Percentiles rank a stretch among this genome's conserved stretches.
These are phyloP conservation scores for Dolomedes plantarius DNA, from an alignment of 2,888 invertebrate species.

Conservation along the genomic window DNA sequence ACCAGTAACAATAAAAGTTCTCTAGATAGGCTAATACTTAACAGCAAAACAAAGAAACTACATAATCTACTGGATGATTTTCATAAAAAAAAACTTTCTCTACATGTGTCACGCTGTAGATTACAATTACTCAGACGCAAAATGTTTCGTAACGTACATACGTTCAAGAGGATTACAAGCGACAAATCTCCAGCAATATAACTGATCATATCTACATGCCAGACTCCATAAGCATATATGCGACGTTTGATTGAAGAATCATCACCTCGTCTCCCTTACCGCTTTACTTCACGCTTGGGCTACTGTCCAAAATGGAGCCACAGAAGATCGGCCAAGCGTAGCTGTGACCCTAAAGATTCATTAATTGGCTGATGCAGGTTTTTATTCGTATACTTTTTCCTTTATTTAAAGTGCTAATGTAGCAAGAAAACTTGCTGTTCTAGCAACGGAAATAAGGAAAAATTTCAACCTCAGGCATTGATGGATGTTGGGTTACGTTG, in stretches of 20 bases:
- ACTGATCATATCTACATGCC: too few species aligned
- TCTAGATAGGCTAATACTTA: too few species aligned
- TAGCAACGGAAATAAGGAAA: neutral
- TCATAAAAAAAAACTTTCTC: too few species aligned
- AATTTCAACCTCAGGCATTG: neutral
- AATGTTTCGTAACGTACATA: too few species aligned
- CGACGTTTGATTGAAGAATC: conserved; percentile 7
- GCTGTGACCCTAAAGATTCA: conserved; percentile 62
- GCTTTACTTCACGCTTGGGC: conserved; percentile 35
- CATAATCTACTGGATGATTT: too few species aligned
- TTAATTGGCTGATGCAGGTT: conserved; percentile 15
- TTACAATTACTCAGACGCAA: too few species aligned
- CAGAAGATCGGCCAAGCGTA: conserved; percentile 28
- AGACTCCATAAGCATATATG: too few species aligned
- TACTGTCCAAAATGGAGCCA: conserved; percentile 35
- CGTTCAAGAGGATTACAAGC: too few species aligned
- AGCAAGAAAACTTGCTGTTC: neutral
- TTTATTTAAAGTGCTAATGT: neutral
- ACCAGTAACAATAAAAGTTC: too few species aligned
- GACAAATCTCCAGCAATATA: too few species aligned
- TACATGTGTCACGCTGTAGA: too few species aligned
- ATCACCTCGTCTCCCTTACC: conserved; percentile 5
- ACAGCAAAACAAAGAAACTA: too few species aligned
- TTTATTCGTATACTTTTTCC: neutral
- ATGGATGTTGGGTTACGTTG: neutral